A percentile compares a stretch with the other conserved stretches of the same genome.
Conservation (phyloP, 2,888 invertebrate species). For the Tenodera sinensis region DNA sequence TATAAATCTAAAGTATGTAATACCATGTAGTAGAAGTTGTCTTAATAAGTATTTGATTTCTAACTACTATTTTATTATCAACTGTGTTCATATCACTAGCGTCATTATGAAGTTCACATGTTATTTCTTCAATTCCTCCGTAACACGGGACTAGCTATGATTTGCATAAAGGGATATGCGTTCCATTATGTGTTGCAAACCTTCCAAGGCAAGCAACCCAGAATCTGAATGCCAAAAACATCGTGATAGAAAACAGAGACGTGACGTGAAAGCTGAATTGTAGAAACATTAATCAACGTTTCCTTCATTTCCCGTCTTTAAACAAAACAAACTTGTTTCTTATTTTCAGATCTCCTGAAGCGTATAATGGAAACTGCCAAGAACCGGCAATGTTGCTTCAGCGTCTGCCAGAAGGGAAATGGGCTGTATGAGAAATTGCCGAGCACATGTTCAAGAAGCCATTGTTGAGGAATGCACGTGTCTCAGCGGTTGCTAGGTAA, state of each 20-base stretch:
- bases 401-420: neutral
- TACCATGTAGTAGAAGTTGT: no score
- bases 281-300: neutral
- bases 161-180: neutral
- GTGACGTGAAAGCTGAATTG: neutral
- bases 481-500: neutral
- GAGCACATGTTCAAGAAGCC: neutral
- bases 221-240: neutral
- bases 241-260: neutral
- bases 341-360: neutral
- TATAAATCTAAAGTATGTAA: no score
- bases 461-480: neutral
- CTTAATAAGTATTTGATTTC: no score
- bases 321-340: neutral
- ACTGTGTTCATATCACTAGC: no score
- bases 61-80: no score
- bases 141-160: neutral
- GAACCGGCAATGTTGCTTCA: neutral
- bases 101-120: no score
- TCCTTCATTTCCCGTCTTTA: neutral
- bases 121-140: no score
- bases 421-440: neutral
- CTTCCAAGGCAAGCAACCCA: neutral
- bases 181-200: neutral
- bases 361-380: neutral